These are phyloP conservation scores for Cepaea hortensis DNA, from an alignment of 2,888 invertebrate genomes.

Conservation along the genomic window DNA sequence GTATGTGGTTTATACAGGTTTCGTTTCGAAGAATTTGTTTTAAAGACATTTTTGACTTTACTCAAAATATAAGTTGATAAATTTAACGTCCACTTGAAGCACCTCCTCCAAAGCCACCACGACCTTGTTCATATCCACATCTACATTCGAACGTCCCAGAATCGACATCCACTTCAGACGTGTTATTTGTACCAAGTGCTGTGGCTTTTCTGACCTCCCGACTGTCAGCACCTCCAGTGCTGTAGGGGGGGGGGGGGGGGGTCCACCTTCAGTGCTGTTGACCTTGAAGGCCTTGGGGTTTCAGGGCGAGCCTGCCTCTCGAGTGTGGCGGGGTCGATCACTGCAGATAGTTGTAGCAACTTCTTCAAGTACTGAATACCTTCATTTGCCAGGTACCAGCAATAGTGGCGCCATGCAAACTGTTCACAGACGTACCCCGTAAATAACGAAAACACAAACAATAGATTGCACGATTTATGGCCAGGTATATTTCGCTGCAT, in stretches of 20 bases:
- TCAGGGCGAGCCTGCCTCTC: conserved; percentile 93
- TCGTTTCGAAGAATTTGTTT: no score
- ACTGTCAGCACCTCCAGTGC: conserved; percentile 66
- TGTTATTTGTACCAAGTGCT: conserved; percentile 85
- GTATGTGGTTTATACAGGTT: no score
- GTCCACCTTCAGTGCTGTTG: conserved; percentile 63
- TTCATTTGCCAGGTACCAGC: conserved; percentile 99
- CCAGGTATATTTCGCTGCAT: no score
- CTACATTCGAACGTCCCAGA: conserved; percentile 89
- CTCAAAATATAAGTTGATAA: neutral
- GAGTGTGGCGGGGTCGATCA: conserved; percentile 97
- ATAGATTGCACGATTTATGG: no score
- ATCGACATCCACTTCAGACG: conserved; percentile 97
- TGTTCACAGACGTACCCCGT: conserved; percentile 97
- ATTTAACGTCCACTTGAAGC: conserved; percentile 40
- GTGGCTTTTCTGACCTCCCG: conserved; percentile 74
- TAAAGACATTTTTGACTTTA: no score
- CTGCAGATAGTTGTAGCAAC: conserved; percentile 96
- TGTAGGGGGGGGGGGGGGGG: conserved; percentile 34
- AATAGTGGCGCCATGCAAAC: conserved; percentile 99
- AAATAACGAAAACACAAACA: no score
- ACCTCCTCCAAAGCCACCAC: conserved; percentile 54
- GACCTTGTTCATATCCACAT: conserved; percentile 73
- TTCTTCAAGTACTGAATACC: conserved; percentile 95
- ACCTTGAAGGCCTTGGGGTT: conserved; percentile 78